Base-by-base conservation (phyloP, 2,113 vertebrate genomes). In the Myanophis thanlyinensis region DNA sequence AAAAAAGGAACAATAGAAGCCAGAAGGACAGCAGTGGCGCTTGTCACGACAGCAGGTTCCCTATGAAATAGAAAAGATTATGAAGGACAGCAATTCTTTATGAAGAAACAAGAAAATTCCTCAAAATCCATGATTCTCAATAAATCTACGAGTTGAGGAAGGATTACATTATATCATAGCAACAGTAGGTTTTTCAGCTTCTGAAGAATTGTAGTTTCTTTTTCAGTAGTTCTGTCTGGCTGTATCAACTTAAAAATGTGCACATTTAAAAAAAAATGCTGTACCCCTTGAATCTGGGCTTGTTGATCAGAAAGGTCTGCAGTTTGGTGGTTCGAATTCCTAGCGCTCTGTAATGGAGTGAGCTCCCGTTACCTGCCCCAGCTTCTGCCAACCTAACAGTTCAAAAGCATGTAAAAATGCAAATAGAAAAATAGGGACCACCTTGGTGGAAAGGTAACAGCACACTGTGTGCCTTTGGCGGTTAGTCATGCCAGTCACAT, bases 11-110 rank as follows among this genome's bases (percentile, higher is more conserved):
- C 92, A 93, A 35, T 9, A 3, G 53, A 62, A 93, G 46, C 53
- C 88, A 3, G 53, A 5, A 23, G 92, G 92, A 30, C 92, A 93
- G 80, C 92, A 93, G 15, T 86, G 92, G 47, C 46, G 88, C 4
- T 5, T 2, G 23, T 90, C 92, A 9, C 0, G 5, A 54, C 92
- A 93, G 20, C 92, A 93, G 44, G 92, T 30, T 40, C 92, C 92
- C 92, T 93, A 18, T 11, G 51, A 59, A 44, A 40, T 2, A 44
- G 27, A 46, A 12, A 5, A 40, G 53, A 22, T 1, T 46, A 54
- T 40, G 35, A 80, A 73, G 62, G 15, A 40, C 67, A 40, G 35
- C n/a, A 73, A 73, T 73, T n/a, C 67, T 35, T 44, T 20, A n/a
- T 10, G 44, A 59, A 13, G 85, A 67, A 54, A 30, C 3, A 22